Evolutionary conservation across 2,888 invertebrate species (phyloP).

Genomic region (Tyria jacobaeae): DNA sequence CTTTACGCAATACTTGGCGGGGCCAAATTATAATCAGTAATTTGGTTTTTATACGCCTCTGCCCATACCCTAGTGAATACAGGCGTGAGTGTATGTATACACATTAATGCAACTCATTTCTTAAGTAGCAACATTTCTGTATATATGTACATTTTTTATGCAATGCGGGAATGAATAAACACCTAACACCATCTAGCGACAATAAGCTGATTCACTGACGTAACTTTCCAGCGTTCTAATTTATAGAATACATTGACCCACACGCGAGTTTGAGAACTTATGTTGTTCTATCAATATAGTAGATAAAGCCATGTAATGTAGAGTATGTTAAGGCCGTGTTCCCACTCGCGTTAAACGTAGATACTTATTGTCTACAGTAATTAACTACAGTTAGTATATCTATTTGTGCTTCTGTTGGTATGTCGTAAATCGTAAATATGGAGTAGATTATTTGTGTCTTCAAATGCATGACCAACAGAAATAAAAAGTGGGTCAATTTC

Average conservation of each 20-base stretch:
- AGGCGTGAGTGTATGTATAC: no score
- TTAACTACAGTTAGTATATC: not conserved
- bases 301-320: no score
- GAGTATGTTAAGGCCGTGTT: no score
- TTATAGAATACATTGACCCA: slow-evolving; percentile 10
- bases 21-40: no score
- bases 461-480: not conserved
- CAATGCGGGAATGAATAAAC: slow-evolving; percentile 2
- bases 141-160: not conserved
- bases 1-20: no score
- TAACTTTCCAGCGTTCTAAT: slow-evolving; percentile 6
- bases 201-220: not conserved
- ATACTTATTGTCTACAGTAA: not conserved
- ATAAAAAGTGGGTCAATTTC: not conserved
- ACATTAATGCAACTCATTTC: no score
- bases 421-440: not conserved
- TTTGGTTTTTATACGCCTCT: no score
- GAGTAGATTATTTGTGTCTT: not conserved
- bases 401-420: not conserved
- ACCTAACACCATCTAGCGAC: slow-evolving; percentile 7
- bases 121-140: not conserved
- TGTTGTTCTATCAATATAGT: not conserved
- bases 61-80: no score
- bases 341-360: not conserved
- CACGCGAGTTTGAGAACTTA: not conserved